phyloP scores from a whole-genome alignment of 2,113 vertebrate species.

The Steatornis caripensis region DNA sequence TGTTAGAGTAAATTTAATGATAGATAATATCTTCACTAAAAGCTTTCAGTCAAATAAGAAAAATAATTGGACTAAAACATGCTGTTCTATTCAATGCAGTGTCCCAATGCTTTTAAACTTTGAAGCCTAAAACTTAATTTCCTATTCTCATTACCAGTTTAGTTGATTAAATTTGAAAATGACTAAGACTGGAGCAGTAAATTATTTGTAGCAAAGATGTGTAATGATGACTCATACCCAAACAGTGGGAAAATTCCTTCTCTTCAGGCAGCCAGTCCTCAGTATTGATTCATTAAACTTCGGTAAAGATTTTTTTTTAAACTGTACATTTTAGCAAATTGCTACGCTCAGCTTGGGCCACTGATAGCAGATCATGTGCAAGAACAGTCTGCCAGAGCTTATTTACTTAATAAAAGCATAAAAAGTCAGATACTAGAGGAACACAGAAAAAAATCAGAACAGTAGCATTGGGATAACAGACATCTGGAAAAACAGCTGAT shows the following conservation, averaged over 20 bases:
- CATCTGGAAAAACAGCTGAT: slow-evolving; percentile 37
- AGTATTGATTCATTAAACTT: not conserved
- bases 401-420: slow-evolving; percentile 24
- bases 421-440: slow-evolving; percentile 1
- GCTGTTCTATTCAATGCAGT: not conserved
- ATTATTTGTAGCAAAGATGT: not conserved
- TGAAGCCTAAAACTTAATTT: slow-evolving; percentile 20
- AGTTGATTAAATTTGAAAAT: slow-evolving; percentile 25
- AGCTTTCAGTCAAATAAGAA: not conserved
- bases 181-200: not conserved
- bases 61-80: not conserved
- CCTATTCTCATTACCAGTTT: not conserved
- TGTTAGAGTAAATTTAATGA: not conserved
- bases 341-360: not conserved
- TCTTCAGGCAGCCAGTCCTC: not conserved
- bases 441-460: not conserved
- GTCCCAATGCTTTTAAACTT: slow-evolving; percentile 21
- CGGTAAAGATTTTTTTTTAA: not conserved
- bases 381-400: not conserved
- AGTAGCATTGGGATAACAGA: not conserved
- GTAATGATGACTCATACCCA: not conserved
- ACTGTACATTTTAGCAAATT: not conserved
- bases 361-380: not conserved
- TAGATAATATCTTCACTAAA: not conserved
- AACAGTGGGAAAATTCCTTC: not conserved